phyloP scores from a whole-genome alignment of 2,888 invertebrate genomes.

The Rugalucina vietnamica region DNA sequence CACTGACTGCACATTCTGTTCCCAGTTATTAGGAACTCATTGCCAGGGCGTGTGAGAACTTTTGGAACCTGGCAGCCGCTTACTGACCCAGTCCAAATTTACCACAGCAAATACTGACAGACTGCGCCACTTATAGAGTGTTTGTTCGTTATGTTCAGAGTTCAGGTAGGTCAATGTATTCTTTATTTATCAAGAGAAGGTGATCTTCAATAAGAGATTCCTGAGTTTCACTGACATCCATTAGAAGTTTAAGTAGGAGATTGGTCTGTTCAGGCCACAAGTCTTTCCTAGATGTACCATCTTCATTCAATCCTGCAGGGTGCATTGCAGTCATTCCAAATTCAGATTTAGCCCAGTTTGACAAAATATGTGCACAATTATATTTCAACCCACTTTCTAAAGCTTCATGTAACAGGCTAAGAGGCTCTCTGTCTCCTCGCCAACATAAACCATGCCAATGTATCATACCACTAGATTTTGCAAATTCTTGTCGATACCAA shows the following conservation, averaged over 20 bases:
- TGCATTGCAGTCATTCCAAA: conserved; percentile 55
- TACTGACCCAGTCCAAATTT: no score
- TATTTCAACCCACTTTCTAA: conserved; percentile 30
- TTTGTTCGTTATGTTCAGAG: no score
- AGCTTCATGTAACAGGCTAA: conserved; percentile 38
- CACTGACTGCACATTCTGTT: no score
- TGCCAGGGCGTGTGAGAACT: no score
- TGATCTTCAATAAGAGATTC: conserved; percentile 60
- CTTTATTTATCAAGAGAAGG: conserved; percentile 42
- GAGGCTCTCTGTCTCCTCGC: conserved; percentile 54
- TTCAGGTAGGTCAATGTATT: no score
- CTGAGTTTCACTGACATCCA: conserved; percentile 63
- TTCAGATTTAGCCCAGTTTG: conserved; percentile 42
- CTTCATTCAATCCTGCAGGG: conserved; percentile 32
- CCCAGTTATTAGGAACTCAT: no score
- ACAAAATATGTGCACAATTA: conserved; percentile 30
- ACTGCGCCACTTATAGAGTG: no score
- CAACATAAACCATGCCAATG: conserved; percentile 68
- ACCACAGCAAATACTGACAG: no score
- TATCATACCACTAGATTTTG: conserved; percentile 65
- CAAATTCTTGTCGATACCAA: conserved; percentile 69
- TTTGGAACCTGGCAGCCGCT: no score
- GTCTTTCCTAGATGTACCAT: conserved; percentile 56
- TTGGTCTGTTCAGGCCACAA: conserved; percentile 63
- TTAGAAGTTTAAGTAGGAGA: conserved; percentile 63